Evolutionary conservation across 2,888 invertebrate genomes (phyloP).

Genomic region (Desoria tigrina): DNA sequence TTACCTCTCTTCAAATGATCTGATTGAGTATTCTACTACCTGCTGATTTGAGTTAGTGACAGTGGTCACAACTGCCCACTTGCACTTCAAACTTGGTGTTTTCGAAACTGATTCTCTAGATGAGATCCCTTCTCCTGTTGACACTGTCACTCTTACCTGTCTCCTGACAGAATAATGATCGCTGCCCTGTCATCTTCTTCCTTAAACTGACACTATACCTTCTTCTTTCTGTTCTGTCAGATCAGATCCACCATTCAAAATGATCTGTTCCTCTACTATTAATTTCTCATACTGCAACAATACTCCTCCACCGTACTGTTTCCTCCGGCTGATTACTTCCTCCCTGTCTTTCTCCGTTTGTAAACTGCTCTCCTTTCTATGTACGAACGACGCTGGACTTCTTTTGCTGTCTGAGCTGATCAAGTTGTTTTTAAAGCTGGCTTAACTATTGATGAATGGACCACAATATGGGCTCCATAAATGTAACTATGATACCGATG

Average conservation of each 20-base stretch:
- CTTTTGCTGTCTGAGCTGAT: constrained; percentile 9
- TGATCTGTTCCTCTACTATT: constrained; percentile 6
- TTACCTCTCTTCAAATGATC: constrained; percentile 15
- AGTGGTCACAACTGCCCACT: constrained; percentile 9
- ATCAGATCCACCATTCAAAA: constrained; percentile 1
- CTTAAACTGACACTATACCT: constrained; percentile 4
- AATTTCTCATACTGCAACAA: background rate
- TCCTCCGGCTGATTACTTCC: constrained; percentile 6
- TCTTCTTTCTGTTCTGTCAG: constrained; percentile 5
- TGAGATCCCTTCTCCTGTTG: constrained; percentile 1
- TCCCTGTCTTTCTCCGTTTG: background rate
- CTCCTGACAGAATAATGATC: constrained; percentile 12
- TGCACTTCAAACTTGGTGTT: background rate
- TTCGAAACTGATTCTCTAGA: constrained; percentile 10
- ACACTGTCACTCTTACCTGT: constrained; percentile 1
- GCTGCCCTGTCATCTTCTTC: background rate
- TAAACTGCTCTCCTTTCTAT: background rate
- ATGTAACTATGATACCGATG: no score
- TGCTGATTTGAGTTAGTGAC: constrained; percentile 5
- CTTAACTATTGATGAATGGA: no score
- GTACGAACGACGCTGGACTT: background rate
- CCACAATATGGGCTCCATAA: no score
- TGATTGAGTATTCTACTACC: constrained; percentile 14
- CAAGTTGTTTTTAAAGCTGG: background rate
- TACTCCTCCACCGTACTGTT: constrained; percentile 8